Percentiles rank a stretch among this genome's conserved stretches.
Evolutionary conservation across 1,140 invertebrate genomes (phyloP).

Genomic region (Papilio machaon): DNA sequence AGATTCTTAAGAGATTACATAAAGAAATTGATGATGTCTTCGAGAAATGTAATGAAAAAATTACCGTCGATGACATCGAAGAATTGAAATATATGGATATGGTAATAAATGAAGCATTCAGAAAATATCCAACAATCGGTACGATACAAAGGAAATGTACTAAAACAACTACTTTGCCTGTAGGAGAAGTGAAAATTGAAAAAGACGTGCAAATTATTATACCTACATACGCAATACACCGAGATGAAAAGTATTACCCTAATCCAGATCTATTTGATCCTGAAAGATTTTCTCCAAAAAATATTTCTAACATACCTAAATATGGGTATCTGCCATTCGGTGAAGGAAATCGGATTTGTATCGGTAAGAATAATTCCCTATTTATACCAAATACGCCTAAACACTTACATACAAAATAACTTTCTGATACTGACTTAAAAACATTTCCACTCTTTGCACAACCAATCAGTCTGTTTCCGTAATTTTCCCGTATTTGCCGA

Average conservation of each 20-base stretch:
- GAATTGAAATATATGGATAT: conserved; percentile 71
- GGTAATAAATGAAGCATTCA: conserved; percentile 74
- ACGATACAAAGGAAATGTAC: conserved; percentile 48
- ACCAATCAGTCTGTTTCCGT: too few species aligned
- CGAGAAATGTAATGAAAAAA: conserved; percentile 57
- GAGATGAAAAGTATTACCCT: conserved; percentile 64
- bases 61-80: conserved; percentile 62
- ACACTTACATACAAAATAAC: too few species aligned
- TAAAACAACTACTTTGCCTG: conserved; percentile 51
- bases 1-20: conserved; percentile 81
- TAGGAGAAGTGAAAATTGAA: conserved; percentile 53
- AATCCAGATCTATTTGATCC: conserved; percentile 77
- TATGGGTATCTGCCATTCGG: conserved; percentile 84
- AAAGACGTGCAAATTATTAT: conserved; percentile 59
- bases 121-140: conserved; percentile 72
- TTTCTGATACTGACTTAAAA: too few species aligned
- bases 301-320: conserved; percentile 49
- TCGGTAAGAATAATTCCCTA: conserved; percentile 79
- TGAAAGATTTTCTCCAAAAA: conserved; percentile 70
- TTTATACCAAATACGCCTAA: background rate
- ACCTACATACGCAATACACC: conserved; percentile 64
- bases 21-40: conserved; percentile 82
- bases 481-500: background rate
- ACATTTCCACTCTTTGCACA: too few species aligned
- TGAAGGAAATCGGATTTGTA: conserved; percentile 83